Evolutionary conservation across 1,140 invertebrate species (phyloP), one percentile per base, ranked within the genome.

Genomic region (Diorhabda elongata): DNA sequence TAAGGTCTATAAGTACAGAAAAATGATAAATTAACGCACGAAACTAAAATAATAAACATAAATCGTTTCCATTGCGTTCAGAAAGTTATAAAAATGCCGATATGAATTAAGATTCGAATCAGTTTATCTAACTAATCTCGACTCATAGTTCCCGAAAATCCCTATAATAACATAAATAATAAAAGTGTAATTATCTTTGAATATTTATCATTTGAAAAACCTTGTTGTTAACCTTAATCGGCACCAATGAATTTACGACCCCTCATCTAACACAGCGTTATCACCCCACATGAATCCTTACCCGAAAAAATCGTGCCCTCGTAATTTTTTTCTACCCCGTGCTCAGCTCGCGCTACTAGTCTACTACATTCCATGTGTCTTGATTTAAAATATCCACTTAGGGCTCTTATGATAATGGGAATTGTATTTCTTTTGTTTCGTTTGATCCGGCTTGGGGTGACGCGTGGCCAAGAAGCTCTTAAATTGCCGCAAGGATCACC

Each of bases 341-440:
- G 63, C 63, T 2, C 47, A n/a, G 47, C 47, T 52, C 47, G 47
- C 47, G 47, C 47, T 52, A 52, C 47, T 52, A 26, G 26, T 26
- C 42, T 63, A 63, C 61, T 63, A 44, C 63, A 64, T 64, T 64
- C 63, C 63, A 64, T 56, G 52, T 64, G 43, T 64, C 63, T 64
- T 64, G 63, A 64, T 64, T 64, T 57, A 57, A 64, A 64, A 64
- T 57, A 57, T 64, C 63, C 63, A 64, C 63, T 64, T 57, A 52
- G 63, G 63, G 7, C 45, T 44, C 63, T 64, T 64, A 64, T 64
- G 44, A 57, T 64, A 64, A 64, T 64, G 45, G 63, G 52, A 64
- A 64, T 47, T 64, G 63, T 64, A 64, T 64, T 64, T 64, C 63
- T 64, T 64, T 64, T 64, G 63, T 64, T 64, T 64, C 63, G 45